phyloP scores from a whole-genome alignment of 2,797 vertebrate species.

The Gila robusta region DNA sequence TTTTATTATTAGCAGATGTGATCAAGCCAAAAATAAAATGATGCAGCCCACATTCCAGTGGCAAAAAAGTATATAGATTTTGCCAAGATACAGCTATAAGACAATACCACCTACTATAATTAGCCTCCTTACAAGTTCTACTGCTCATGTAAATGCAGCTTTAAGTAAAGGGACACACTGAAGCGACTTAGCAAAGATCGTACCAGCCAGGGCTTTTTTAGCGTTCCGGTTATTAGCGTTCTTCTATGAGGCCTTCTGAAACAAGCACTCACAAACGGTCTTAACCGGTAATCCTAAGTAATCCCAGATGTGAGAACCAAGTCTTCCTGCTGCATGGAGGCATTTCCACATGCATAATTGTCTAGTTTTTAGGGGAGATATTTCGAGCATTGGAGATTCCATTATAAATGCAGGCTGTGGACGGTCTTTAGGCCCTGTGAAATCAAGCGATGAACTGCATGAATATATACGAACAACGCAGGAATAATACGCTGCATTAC shows the following conservation, averaged over 20 bases:
- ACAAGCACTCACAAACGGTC: not conserved
- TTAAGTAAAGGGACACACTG: conserved; percentile 4
- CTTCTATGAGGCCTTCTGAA: not conserved
- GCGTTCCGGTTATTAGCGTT: not conserved
- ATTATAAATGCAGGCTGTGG: conserved; percentile 5
- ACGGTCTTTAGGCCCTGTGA: not conserved
- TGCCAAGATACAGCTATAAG: conserved; percentile 69
- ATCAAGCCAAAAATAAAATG: conserved; percentile 61
- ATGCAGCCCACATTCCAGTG: conserved; percentile 63
- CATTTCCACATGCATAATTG: not conserved
- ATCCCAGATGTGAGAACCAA: not conserved
- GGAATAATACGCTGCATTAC: not conserved
- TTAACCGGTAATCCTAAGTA: not conserved
- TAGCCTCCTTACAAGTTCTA: conserved; percentile 49
- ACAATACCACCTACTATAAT: conserved; percentile 61
- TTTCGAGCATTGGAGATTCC: not conserved
- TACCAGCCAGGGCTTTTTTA: not conserved
- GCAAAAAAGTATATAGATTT: conserved; percentile 60
- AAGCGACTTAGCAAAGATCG: conserved; percentile 1
- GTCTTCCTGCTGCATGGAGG: not conserved
- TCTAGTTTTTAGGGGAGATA: not conserved
- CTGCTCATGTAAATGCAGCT: conserved; percentile 69
- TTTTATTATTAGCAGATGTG: conserved; percentile 60
- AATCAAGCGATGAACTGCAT: not conserved
- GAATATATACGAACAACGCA: not conserved